These are phyloP conservation scores for Stenichneumon culpator DNA, from an alignment of 2,888 invertebrate genomes.

Conservation along the genomic window DNA sequence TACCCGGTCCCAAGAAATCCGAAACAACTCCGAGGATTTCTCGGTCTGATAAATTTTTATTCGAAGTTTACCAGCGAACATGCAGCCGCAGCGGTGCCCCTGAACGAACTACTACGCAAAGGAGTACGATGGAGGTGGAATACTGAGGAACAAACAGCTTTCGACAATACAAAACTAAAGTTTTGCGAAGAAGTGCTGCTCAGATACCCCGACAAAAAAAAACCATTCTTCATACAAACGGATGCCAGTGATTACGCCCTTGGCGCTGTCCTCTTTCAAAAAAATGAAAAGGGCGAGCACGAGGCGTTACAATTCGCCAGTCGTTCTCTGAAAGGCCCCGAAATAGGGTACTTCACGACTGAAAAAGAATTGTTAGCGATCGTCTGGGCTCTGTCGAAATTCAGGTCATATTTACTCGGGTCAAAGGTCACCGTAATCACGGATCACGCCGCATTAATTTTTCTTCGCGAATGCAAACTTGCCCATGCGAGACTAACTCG, in stretches of 20 bases:
- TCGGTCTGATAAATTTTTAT: conserved; percentile 66
- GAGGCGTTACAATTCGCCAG: too few species aligned
- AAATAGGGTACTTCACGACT: too few species aligned
- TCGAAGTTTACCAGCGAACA: conserved; percentile 56
- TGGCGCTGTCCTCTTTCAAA: conserved; percentile 65
- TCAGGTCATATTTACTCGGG: too few species aligned
- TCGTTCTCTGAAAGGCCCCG: too few species aligned
- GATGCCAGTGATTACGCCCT: conserved; percentile 63
- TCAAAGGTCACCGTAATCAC: too few species aligned
- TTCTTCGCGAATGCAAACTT: too few species aligned
- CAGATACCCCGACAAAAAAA: not conserved
- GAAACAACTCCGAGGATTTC: conserved; percentile 66
- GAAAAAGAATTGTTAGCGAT: too few species aligned
- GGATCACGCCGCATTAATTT: too few species aligned
- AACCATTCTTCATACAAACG: not conserved
- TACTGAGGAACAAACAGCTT: conserved; percentile 10
- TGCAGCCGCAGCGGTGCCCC: conserved; percentile 38
- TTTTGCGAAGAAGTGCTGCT: conserved; percentile 46
- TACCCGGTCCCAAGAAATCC: too few species aligned
- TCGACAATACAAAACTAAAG: conserved; percentile 31
- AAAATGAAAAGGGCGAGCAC: not conserved
- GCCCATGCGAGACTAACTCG: too few species aligned
- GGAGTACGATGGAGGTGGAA: not conserved
- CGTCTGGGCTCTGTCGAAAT: too few species aligned
- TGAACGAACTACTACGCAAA: conserved; percentile 66